Conservation (phyloP, 1,140 invertebrate genomes). For the Tenebrio molitor region DNA sequence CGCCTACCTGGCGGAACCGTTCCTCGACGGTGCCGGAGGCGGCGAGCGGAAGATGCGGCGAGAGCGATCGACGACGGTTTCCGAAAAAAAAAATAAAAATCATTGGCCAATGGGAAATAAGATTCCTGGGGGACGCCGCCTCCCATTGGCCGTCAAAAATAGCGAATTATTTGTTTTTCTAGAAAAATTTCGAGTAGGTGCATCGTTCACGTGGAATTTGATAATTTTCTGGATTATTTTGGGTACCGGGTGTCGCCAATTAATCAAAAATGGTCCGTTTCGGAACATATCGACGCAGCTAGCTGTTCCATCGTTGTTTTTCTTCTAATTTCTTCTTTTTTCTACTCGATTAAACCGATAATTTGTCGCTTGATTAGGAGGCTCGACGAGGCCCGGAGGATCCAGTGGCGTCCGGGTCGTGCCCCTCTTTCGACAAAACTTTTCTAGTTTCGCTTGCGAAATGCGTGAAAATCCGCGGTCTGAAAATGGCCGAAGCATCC, state of each 20-base stretch:
- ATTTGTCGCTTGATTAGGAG: constrained; percentile 2
- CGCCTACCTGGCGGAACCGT: constrained; percentile 43
- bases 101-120: too few relatives aligned
- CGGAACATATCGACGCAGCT: too few relatives aligned
- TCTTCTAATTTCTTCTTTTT: too few relatives aligned
- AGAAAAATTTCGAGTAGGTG: not conserved
- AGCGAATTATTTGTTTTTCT: constrained; percentile 8
- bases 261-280: constrained; percentile 5
- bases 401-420: too few relatives aligned
- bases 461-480: not conserved
- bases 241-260: not conserved
- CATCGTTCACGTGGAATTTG: not conserved
- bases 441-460: constrained; percentile 4
- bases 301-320: too few relatives aligned
- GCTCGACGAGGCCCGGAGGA: not conserved
- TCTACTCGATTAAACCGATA: constrained; percentile 2
- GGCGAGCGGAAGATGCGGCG: too few relatives aligned
- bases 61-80: too few relatives aligned
- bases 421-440: too few relatives aligned
- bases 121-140: too few relatives aligned
- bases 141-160: constrained; percentile 4
- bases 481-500: not conserved
- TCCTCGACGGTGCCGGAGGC: not conserved
- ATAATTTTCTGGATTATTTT: constrained; percentile 8
- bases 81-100: too few relatives aligned